Conservation (phyloP, 2,888 invertebrate genomes). For the Globia sparganii region DNA sequence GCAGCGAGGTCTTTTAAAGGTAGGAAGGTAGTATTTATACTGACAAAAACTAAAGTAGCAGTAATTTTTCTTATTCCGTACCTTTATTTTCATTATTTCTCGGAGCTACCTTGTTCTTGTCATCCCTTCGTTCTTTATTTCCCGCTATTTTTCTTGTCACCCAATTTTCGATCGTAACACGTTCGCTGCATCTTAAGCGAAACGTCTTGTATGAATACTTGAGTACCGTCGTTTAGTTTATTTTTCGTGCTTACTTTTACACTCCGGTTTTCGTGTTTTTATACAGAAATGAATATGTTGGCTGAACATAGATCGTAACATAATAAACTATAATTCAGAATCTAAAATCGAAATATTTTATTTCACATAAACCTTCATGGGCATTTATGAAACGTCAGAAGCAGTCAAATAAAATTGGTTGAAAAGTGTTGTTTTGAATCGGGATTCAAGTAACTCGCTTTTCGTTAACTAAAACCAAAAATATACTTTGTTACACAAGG, state of each 20-base stretch:
- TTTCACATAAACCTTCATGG: no score
- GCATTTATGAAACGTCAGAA: no score
- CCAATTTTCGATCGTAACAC: conserved; percentile 55
- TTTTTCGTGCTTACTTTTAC: neutral
- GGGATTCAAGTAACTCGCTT: neutral
- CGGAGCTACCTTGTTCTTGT: conserved; percentile 29
- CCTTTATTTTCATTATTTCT: conserved; percentile 37
- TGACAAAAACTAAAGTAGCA: neutral
- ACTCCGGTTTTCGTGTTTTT: neutral
- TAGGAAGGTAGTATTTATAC: neutral
- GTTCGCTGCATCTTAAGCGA: conserved; percentile 51
- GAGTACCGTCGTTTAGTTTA: conserved; percentile 17
- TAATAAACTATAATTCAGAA: no score
- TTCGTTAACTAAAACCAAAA: neutral
- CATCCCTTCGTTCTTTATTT: conserved; percentile 35
- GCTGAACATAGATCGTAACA: no score
- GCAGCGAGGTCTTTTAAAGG: neutral
- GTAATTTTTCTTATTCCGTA: conserved; percentile 8
- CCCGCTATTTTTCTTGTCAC: conserved; percentile 47
- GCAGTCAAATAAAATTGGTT: neutral
- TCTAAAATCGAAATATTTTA: no score
- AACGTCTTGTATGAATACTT: conserved; percentile 48
- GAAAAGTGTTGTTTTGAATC: neutral
- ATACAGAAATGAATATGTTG: neutral
- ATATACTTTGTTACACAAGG: neutral